Evolutionary conservation across 1,140 invertebrate species (phyloP).

Genomic region (Polypedilum pembai): DNA sequence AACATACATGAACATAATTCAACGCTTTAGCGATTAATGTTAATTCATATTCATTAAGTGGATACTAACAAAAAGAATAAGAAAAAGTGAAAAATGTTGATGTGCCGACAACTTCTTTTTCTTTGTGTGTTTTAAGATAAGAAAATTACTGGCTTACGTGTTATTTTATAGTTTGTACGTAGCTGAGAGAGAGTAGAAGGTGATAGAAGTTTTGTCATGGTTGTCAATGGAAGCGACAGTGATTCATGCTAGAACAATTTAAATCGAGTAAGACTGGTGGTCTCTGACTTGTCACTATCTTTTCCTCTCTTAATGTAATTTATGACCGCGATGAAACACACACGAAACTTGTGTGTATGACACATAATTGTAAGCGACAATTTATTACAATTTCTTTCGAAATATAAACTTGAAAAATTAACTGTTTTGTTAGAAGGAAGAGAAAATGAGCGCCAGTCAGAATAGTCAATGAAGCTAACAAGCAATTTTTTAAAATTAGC

Average conservation of each 20-base stretch:
- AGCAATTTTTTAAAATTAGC: neutral
- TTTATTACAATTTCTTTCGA: neutral
- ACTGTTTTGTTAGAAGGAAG: neutral
- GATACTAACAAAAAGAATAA: neutral
- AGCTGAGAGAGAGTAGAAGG: neutral
- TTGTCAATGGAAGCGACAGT: neutral
- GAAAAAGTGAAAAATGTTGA: neutral
- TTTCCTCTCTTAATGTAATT: no score
- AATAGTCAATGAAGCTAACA: neutral
- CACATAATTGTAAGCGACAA: neutral
- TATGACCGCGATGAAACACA: no score
- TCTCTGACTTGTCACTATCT: neutral
- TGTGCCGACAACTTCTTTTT: neutral
- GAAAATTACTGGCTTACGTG: neutral
- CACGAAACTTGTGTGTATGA: neutral
- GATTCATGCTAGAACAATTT: slow-evolving; percentile 13
- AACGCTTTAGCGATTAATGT: neutral
- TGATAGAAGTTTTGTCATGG: neutral
- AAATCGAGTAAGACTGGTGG: neutral
- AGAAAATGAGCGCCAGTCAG: neutral
- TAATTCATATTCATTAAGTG: neutral
- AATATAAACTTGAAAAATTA: neutral
- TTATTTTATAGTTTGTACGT: neutral
- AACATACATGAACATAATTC: neutral
- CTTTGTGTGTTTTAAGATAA: neutral